Percentiles rank a stretch among this genome's conserved stretches.
These are phyloP conservation scores for Galeopterus variegatus DNA, from an alignment of 2,113 vertebrate genomes.

Conservation along the genomic window DNA sequence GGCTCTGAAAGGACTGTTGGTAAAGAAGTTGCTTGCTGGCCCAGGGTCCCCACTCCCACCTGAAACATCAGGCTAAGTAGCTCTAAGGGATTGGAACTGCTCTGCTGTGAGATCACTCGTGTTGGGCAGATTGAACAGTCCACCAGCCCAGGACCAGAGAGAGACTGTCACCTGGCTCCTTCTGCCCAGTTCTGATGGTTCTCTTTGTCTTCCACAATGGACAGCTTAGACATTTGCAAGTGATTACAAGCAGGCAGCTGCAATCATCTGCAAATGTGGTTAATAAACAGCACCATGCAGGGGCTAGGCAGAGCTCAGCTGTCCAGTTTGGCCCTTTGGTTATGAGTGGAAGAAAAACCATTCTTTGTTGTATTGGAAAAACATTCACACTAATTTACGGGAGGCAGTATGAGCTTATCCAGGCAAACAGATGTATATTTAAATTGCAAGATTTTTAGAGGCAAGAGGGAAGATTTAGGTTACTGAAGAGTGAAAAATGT, in stretches of 20 bases:
- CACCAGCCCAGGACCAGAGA: neutral
- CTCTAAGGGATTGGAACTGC: neutral
- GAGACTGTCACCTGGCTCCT: neutral
- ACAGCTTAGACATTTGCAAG: neutral
- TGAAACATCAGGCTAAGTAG: neutral
- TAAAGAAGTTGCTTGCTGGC: neutral
- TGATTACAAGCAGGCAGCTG: neutral
- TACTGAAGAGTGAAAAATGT: neutral
- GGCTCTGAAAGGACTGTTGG: neutral
- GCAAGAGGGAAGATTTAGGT: neutral
- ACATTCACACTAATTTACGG: neutral
- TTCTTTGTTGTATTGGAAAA: neutral
- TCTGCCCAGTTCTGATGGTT: neutral
- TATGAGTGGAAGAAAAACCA: neutral
- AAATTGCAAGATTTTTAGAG: neutral
- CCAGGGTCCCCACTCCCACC: too few species aligned
- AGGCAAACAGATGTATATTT: neutral
- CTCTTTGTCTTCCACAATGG: neutral
- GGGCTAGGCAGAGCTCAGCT: neutral
- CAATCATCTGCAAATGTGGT: neutral
- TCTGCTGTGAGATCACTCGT: neutral
- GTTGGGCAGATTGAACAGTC: neutral
- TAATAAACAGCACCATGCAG: neutral
- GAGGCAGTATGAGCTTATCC: neutral
- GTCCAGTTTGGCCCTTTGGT: neutral